These are phyloP conservation scores for Beaufortia kweichowensis DNA, from an alignment of 2,113 vertebrate species.

Conservation along the genomic window DNA sequence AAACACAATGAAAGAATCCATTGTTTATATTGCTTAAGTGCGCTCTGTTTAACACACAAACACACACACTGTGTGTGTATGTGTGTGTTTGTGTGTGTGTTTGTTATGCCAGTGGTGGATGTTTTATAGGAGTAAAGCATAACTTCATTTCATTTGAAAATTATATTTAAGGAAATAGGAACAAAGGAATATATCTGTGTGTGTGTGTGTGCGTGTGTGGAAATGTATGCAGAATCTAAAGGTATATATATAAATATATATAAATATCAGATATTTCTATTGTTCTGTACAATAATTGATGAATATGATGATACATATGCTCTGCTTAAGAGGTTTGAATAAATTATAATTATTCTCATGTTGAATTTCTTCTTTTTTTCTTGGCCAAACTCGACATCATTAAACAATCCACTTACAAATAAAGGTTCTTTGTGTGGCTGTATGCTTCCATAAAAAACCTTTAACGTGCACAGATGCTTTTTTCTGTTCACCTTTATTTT, in stretches of 20 bases:
- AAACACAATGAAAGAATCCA: conserved; percentile 43
- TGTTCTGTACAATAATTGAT: conserved; percentile 72
- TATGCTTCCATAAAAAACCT: neutral
- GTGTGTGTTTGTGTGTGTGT: conserved; percentile 21
- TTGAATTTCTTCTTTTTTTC: conserved; percentile 25
- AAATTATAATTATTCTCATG: conserved; percentile 69
- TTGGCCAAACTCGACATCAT: neutral
- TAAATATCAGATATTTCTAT: conserved; percentile 62
- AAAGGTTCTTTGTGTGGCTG: too few relatives aligned
- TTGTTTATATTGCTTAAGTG: conserved; percentile 61
- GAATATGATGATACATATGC: conserved; percentile 70
- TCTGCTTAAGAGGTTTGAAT: conserved; percentile 76
- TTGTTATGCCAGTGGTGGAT: conserved; percentile 58
- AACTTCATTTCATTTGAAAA: conserved; percentile 65
- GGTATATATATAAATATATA: conserved; percentile 65
- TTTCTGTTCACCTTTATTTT: too few relatives aligned
- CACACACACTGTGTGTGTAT: conserved; percentile 41
- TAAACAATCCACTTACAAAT: neutral
- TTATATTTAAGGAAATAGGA: conserved; percentile 72
- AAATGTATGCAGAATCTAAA: conserved; percentile 74
- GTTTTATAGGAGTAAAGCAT: conserved; percentile 63
- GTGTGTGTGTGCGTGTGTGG: conserved; percentile 64
- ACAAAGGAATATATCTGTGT: conserved; percentile 54
- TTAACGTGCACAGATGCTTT: too few relatives aligned
- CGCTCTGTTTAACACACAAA: conserved; percentile 67